Evolutionary conservation across 2,888 invertebrate genomes (phyloP).

Genomic region (Exephanes ischioxanthus): DNA sequence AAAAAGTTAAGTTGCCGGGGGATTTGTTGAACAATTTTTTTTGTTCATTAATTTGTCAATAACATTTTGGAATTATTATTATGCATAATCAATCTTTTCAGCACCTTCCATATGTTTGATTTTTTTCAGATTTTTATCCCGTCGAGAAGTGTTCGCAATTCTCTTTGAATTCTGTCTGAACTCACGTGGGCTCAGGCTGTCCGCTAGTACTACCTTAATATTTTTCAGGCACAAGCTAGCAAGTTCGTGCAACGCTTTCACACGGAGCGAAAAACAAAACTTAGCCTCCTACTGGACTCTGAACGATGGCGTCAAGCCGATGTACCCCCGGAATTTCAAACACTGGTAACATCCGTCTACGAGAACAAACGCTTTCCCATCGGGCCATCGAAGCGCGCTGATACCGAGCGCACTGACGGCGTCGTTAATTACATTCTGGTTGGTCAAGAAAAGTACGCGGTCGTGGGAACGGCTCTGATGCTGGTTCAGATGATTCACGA

Average conservation of each 20-base stretch:
- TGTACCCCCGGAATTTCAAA: constrained; percentile 95
- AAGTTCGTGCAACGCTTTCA: constrained; percentile 97
- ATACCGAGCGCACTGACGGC: constrained; percentile 80
- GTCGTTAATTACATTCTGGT: constrained; percentile 85
- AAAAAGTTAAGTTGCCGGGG: no score
- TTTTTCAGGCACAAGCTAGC: constrained; percentile 90
- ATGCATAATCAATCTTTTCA: no score
- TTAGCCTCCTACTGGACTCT: constrained; percentile 93
- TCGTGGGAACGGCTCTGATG: constrained; percentile 93
- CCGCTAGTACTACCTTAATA: neutral
- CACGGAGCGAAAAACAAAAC: constrained; percentile 93
- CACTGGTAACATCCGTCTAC: constrained; percentile 87
- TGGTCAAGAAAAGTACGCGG: constrained; percentile 90
- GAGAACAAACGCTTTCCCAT: constrained; percentile 86
- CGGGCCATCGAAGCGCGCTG: constrained; percentile 78
- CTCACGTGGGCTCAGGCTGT: no score
- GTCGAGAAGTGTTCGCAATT: no score
- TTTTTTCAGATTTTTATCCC: no score
- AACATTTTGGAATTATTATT: no score
- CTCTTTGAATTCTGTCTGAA: no score
- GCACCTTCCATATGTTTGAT: no score
- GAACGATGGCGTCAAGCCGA: constrained; percentile 98
- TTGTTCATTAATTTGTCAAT: no score
- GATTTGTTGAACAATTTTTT: no score
- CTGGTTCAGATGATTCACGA: constrained; percentile 96